Percentiles rank a stretch among this genome's conserved stretches.
These are phyloP conservation scores for Chascanopsetta lugubris DNA, from an alignment of 2,113 vertebrate genomes.

Conservation along the genomic window DNA sequence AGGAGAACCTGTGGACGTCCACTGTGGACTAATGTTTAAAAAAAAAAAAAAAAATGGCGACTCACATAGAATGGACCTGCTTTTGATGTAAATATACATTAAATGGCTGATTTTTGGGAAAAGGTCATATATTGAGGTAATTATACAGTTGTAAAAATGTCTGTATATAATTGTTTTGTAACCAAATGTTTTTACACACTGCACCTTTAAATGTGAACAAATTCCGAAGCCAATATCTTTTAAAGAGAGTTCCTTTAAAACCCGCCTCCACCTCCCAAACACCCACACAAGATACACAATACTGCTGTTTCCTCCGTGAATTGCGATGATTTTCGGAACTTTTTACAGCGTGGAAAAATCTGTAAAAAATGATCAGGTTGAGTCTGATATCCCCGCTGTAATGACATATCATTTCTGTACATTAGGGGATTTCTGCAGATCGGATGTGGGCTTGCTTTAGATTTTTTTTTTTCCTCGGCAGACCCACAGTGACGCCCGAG, in stretches of 20 bases:
- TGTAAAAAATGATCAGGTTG: constrained; percentile 23
- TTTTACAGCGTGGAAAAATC: constrained; percentile 4
- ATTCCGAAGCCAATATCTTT: constrained; percentile 27
- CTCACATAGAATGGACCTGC: no score
- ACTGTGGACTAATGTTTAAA: no score
- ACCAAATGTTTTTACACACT: no score
- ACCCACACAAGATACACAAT: no score
- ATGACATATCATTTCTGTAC: constrained; percentile 54
- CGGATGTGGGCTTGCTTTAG: constrained; percentile 44
- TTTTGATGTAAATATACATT: no score
- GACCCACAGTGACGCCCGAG: not conserved
- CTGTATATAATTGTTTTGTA: no score
- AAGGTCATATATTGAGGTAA: no score
- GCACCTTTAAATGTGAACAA: no score
- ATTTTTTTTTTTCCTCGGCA: constrained; percentile 42
- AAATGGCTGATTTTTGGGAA: no score
- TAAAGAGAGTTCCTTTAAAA: constrained; percentile 13
- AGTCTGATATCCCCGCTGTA: constrained; percentile 24
- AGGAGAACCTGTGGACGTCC: no score
- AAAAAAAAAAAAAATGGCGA: no score
- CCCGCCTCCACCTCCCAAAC: not conserved
- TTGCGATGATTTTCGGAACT: not conserved
- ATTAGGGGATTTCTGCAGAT: constrained; percentile 56
- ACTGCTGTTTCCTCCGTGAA: not conserved
- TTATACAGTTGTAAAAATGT: no score